Evolutionary conservation across 2,113 vertebrate species (phyloP), one percentile per base, ranked within the genome.

Genomic region (Sialia sialis): DNA sequence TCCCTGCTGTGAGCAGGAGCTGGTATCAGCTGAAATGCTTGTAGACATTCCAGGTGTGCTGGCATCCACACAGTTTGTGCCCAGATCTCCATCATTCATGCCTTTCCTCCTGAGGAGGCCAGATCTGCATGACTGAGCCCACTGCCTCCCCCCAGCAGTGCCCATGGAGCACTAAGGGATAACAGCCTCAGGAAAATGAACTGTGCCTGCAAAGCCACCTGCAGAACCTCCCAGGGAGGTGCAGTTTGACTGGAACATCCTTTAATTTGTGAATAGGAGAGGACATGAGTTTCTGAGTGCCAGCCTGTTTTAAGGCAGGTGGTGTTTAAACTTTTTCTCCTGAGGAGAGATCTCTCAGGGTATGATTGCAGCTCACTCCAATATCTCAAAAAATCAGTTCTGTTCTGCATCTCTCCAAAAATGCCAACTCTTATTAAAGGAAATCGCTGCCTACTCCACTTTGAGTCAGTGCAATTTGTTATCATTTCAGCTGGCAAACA

Each of bases 381-480:
- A 16, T 44, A 74, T 52, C 48, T 59, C 55, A 68, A 85, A 84
- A 48, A 69, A 46, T 23, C 72, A n/a, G 26, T 48, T 83, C 59
- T 86, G 48, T 78, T 84, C 91, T 75, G 60, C 23, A 36, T 75
- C 58, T 89, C 83, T 82, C 58, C 52, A 87, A 74, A 91, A 52
- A 81, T 44, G 73, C 39, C 73, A 89, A 2, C 54, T 72, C 77
- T 87, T 70, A 60, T 63, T 72, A 75, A 54, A 90, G 56, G 39
- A 84, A 92, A 91, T 79, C 60, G 46, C 78, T 88, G 75, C 75
- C 91, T 93, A 62, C 85, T 97, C 84, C 64, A 43, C 4, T 85
- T 94, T 91, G 73, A 93, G 70, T 76, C 87, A 43, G 66, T 22
- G 72, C 81, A 79, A 69, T 93, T 93, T 89, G 43, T 67, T 77